phyloP scores from a whole-genome alignment of 2,888 invertebrate genomes.

The Podabrus alpinus region DNA sequence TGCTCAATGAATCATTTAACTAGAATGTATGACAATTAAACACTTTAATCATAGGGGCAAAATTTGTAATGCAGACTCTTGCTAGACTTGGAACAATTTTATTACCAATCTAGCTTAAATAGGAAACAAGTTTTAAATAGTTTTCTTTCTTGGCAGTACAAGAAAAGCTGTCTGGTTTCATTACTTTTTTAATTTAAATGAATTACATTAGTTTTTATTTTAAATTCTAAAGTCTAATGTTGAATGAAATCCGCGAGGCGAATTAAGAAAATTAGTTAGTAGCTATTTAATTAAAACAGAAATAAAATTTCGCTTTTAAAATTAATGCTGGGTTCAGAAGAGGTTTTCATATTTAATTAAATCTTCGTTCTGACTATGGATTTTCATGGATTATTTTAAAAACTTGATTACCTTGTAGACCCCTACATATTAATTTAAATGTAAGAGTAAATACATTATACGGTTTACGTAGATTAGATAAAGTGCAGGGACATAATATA shows the following conservation, averaged over 20 bases:
- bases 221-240: too few species aligned
- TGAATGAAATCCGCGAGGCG: neutral
- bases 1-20: neutral
- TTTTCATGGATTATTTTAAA: neutral
- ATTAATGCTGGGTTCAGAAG: neutral
- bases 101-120: neutral
- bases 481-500: neutral
- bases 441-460: neutral
- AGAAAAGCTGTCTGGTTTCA: too few species aligned
- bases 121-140: neutral
- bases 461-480: neutral
- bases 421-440: neutral
- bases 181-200: neutral
- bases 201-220: neutral
- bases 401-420: neutral
- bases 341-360: too few species aligned
- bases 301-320: neutral
- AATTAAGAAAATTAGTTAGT: neutral
- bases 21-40: neutral
- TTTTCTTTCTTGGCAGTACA: neutral
- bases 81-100: neutral
- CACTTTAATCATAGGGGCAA: too few species aligned
- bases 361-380: too few species aligned
- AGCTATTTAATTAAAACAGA: neutral
- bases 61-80: neutral